These are phyloP conservation scores for Platysternon megacephalum DNA, from an alignment of 2,113 vertebrate genomes.

Conservation along the genomic window DNA sequence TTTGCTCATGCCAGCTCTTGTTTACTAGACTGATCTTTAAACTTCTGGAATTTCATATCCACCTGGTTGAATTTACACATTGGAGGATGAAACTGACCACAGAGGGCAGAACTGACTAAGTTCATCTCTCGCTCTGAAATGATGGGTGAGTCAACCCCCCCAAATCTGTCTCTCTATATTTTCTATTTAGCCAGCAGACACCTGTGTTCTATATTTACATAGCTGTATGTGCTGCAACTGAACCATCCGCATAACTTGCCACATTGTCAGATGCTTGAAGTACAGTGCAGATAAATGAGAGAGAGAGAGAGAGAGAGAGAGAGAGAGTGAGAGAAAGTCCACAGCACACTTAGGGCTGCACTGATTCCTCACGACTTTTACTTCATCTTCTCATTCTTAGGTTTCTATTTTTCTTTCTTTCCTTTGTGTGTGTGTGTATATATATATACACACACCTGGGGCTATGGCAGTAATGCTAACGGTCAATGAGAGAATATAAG, in stretches of 20 bases:
- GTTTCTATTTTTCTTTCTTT: too few relatives aligned
- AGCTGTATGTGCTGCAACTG: not conserved
- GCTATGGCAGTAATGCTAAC: not conserved
- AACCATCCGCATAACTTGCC: not conserved
- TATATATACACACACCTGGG: too few relatives aligned
- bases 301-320: too few relatives aligned
- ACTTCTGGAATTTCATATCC: fast-evolving
- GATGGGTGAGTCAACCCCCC: not conserved
- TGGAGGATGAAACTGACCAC: not conserved
- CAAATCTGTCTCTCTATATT: not conserved
- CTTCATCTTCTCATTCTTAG: not conserved
- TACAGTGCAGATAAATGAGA: not conserved
- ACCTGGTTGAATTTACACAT: too few relatives aligned
- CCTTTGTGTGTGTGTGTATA: too few relatives aligned
- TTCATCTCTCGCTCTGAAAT: fast-evolving
- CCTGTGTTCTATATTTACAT: fast-evolving
- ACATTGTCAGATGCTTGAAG: not conserved
- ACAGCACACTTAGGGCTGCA: not conserved
- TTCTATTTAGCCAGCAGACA: too few relatives aligned
- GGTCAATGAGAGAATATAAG: not conserved
- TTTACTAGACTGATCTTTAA: not conserved
- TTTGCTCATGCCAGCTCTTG: not conserved
- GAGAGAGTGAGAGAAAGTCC: not conserved
- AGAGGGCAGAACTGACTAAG: fast-evolving
- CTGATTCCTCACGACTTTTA: not conserved